These are phyloP conservation scores for Cryptoblepharus egeriae DNA, from an alignment of 2,797 vertebrate genomes.

Conservation along the genomic window DNA sequence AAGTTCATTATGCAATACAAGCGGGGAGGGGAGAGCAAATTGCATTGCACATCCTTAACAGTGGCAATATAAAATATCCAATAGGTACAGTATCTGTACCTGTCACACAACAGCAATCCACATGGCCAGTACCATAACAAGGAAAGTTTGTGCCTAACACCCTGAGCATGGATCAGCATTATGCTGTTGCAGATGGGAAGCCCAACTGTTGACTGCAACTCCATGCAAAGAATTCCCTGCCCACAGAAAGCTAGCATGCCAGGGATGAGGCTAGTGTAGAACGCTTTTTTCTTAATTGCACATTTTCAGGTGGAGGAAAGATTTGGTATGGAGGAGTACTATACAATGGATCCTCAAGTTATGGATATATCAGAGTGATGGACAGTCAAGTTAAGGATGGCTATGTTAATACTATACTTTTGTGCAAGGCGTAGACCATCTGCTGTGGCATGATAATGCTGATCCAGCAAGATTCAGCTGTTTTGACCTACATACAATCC, in stretches of 20 bases:
- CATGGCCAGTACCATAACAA: background rate
- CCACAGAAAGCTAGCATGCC: background rate
- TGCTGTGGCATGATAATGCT: too few species aligned
- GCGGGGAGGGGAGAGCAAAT: background rate
- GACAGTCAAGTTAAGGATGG: too few species aligned
- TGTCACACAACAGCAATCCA: background rate
- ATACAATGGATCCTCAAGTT: background rate
- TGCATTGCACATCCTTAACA: background rate
- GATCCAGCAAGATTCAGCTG: too few species aligned
- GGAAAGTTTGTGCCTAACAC: background rate
- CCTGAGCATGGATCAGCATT: background rate
- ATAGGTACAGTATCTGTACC: background rate
- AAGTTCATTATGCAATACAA: background rate
- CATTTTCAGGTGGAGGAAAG: background rate
- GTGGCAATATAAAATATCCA: background rate
- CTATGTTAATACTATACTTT: too few species aligned
- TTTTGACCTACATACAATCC: too few species aligned
- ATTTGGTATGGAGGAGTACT: background rate
- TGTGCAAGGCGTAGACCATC: too few species aligned
- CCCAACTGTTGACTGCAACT: background rate
- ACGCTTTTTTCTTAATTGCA: background rate
- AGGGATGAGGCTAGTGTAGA: background rate
- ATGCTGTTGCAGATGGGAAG: background rate
- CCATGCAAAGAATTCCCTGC: background rate
- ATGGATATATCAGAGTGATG: too few species aligned